Conservation (phyloP, 92 coral and sea anemone genomes). For the Porites divaricata region DNA sequence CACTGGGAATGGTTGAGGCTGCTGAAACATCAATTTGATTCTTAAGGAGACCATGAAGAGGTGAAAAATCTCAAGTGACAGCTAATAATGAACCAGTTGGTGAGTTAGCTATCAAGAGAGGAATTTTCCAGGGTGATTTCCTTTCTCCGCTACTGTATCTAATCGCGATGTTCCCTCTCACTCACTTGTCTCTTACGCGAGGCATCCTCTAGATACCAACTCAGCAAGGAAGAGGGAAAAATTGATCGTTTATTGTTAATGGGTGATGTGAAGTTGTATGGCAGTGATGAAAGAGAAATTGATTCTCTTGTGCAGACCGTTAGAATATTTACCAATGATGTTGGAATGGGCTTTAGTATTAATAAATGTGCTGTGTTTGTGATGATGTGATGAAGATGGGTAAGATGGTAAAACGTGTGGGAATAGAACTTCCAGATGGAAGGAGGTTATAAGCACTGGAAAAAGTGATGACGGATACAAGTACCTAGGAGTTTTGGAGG, state of each 20-base stretch:
- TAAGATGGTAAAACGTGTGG: no score
- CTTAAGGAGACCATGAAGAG: no score
- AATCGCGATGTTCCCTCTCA: background rate
- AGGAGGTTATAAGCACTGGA: no score
- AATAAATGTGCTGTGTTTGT: background rate
- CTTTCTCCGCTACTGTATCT: background rate
- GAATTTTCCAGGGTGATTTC: background rate
- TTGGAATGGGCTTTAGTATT: background rate
- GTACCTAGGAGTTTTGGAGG: no score
- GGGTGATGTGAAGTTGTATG: background rate
- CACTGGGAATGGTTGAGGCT: no score
- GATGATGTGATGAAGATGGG: no score
- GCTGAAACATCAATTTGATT: no score
- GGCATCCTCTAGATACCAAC: background rate
- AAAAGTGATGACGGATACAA: no score
- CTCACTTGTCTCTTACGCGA: background rate
- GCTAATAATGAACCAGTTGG: no score
- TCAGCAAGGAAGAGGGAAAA: background rate
- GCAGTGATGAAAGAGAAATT: background rate
- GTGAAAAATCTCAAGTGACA: no score
- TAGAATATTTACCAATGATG: background rate
- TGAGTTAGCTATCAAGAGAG: background rate
- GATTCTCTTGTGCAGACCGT: constrained; percentile 1
- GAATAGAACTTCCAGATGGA: no score
- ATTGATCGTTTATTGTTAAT: background rate